These are phyloP conservation scores for Schizotus pectinicornis DNA, from an alignment of 2,888 invertebrate genomes.

Conservation along the genomic window DNA sequence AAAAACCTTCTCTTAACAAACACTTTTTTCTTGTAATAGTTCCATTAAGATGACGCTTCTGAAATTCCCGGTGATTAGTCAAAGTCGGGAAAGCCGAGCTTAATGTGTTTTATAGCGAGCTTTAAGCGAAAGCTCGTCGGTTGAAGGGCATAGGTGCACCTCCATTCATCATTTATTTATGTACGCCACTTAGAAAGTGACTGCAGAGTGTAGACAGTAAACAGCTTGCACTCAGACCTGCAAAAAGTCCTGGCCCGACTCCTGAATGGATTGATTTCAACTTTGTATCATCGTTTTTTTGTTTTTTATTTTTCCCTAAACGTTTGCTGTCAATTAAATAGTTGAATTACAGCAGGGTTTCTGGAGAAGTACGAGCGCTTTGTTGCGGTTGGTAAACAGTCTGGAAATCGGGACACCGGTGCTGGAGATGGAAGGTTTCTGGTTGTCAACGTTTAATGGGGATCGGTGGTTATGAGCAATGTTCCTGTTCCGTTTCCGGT, in stretches of 20 bases:
- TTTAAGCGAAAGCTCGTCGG: neutral
- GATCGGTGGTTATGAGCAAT: slow-evolving; percentile 24
- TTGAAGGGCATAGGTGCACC: slow-evolving; percentile 1
- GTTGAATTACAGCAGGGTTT: too few species aligned
- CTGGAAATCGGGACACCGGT: too few species aligned
- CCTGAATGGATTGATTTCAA: neutral
- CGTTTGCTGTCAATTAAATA: too few species aligned
- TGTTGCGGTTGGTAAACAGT: too few species aligned
- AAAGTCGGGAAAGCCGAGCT: slow-evolving; percentile 7
- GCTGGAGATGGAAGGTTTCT: slow-evolving; percentile 18
- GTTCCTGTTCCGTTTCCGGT: slow-evolving; percentile 23
- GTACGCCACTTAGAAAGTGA: neutral
- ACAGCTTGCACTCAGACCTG: too few species aligned
- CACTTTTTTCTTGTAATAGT: neutral
- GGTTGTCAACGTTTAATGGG: slow-evolving; percentile 25
- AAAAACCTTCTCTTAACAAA: neutral
- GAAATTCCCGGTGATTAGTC: slow-evolving; percentile 20
- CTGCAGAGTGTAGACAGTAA: too few species aligned
- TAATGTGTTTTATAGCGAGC: slow-evolving; percentile 13
- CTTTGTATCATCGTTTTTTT: too few species aligned
- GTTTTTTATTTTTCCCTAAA: too few species aligned
- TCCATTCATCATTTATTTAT: slow-evolving; percentile 11
- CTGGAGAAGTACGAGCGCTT: too few species aligned
- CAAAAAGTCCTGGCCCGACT: neutral
- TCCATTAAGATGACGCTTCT: neutral